These are phyloP conservation scores for Paedocypris micromegethes DNA, from an alignment of 2,797 vertebrate genomes.

Conservation along the genomic window DNA sequence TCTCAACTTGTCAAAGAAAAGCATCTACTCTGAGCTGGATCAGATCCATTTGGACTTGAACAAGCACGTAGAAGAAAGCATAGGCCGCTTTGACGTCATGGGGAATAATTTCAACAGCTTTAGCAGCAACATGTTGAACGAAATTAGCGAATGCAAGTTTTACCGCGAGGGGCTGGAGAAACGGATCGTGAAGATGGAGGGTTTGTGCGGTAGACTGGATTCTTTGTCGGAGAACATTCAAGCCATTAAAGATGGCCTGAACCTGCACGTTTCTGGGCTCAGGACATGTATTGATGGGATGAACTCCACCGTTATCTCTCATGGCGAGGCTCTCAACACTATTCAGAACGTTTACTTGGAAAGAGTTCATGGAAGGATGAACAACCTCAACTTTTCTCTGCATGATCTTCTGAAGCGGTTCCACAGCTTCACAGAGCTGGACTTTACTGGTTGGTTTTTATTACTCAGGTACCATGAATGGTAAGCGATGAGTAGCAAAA, in stretches of 20 bases:
- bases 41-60: constrained; percentile 71
- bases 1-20: constrained; percentile 67
- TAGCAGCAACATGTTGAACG: constrained; percentile 58
- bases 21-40: constrained; percentile 76
- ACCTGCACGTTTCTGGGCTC: constrained; percentile 76
- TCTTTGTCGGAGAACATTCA: constrained; percentile 72
- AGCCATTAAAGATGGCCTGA: constrained; percentile 78
- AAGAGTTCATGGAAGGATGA: constrained; percentile 63
- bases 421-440: constrained; percentile 63
- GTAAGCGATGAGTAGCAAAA: too few relatives aligned
- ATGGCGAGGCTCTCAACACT: constrained; percentile 69
- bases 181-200: constrained; percentile 80
- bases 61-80: constrained; percentile 67
- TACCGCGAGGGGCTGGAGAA: constrained; percentile 71
- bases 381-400: constrained; percentile 77
- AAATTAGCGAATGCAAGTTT: constrained; percentile 66
- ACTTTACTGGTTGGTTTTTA: constrained; percentile 66
- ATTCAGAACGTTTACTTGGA: constrained; percentile 73
- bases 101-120: constrained; percentile 67
- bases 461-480: background rate
- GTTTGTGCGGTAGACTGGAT: constrained; percentile 76
- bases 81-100: constrained; percentile 63
- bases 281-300: constrained; percentile 80
- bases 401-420: constrained; percentile 67
- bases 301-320: constrained; percentile 71